Percentiles rank a stretch among this genome's conserved stretches.
phyloP scores from a whole-genome alignment of 2,797 vertebrate species.

The Leptodactylus fallax region DNA sequence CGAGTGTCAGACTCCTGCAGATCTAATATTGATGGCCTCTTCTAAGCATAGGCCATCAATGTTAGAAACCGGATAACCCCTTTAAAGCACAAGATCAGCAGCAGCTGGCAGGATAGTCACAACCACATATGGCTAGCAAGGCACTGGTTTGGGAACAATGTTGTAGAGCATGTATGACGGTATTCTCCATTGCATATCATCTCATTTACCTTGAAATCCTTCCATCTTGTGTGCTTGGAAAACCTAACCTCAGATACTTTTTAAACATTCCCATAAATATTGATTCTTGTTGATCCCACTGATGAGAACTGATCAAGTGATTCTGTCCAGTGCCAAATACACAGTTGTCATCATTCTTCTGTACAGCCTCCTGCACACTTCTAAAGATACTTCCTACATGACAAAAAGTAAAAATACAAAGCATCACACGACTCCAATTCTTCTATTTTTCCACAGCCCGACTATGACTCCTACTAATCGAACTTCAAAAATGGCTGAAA shows the following conservation, averaged over 20 bases:
- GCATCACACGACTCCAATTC: too few relatives aligned
- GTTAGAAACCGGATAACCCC: too few relatives aligned
- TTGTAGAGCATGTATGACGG: neutral
- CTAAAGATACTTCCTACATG: slow-evolving; percentile 71
- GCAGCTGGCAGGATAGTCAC: neutral
- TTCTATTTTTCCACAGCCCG: too few relatives aligned
- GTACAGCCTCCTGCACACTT: slow-evolving; percentile 74
- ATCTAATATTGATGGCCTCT: too few relatives aligned
- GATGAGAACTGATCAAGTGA: slow-evolving; percentile 75
- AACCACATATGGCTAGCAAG: neutral
- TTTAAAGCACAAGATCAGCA: neutral
- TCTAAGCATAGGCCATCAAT: too few relatives aligned
- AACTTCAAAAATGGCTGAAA: too few relatives aligned
- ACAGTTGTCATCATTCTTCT: slow-evolving; percentile 69
- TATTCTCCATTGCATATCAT: neutral
- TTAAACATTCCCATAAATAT: slow-evolving; percentile 71
- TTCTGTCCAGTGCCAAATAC: slow-evolving; percentile 78
- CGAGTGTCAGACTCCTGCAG: too few relatives aligned
- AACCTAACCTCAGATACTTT: slow-evolving; percentile 66
- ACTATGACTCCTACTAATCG: too few relatives aligned
- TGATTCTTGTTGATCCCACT: slow-evolving; percentile 73
- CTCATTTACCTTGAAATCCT: slow-evolving; percentile 70
- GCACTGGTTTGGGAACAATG: neutral
- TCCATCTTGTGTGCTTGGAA: slow-evolving; percentile 66
- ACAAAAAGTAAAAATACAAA: slow-evolving; percentile 6